These are phyloP conservation scores for Agrotis clavis DNA, from an alignment of 2,888 invertebrate species.

Conservation along the genomic window DNA sequence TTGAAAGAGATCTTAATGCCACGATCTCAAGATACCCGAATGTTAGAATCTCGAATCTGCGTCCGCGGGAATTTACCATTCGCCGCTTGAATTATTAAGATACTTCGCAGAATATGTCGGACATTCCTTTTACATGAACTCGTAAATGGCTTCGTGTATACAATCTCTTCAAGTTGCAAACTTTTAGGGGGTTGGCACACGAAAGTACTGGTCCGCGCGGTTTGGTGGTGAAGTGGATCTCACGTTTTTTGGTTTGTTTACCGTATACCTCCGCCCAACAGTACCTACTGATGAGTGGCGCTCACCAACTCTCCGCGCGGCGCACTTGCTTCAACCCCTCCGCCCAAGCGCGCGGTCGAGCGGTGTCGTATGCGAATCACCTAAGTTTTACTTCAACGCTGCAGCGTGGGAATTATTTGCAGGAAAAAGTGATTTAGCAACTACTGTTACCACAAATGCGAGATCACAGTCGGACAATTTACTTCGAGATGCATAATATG, in stretches of 20 bases:
- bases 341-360: too few species aligned
- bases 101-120: slow-evolving; percentile 11
- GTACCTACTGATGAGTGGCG: too few species aligned
- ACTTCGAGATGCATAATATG: slow-evolving; percentile 35
- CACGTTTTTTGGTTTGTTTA: too few species aligned
- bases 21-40: slow-evolving; percentile 13
- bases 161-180: slow-evolving; percentile 34
- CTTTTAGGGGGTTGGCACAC: slow-evolving; percentile 1
- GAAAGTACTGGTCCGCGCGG: too few species aligned
- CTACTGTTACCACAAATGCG: slow-evolving; percentile 44
- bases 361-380: too few species aligned
- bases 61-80: slow-evolving; percentile 11
- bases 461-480: slow-evolving; percentile 39
- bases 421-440: slow-evolving; percentile 48
- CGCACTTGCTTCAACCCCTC: too few species aligned
- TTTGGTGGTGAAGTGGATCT: too few species aligned
- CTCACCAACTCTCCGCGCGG: too few species aligned
- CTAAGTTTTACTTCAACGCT: slow-evolving; percentile 23
- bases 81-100: slow-evolving; percentile 17
- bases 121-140: slow-evolving; percentile 32
- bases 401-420: slow-evolving; percentile 38
- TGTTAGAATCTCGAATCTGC: not conserved
- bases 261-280: too few species aligned
- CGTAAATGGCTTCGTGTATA: slow-evolving; percentile 18
- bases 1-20: not conserved